Evolutionary conservation across 2,797 vertebrate species (phyloP).

Genomic region (Sebastes kiyomatsui): DNA sequence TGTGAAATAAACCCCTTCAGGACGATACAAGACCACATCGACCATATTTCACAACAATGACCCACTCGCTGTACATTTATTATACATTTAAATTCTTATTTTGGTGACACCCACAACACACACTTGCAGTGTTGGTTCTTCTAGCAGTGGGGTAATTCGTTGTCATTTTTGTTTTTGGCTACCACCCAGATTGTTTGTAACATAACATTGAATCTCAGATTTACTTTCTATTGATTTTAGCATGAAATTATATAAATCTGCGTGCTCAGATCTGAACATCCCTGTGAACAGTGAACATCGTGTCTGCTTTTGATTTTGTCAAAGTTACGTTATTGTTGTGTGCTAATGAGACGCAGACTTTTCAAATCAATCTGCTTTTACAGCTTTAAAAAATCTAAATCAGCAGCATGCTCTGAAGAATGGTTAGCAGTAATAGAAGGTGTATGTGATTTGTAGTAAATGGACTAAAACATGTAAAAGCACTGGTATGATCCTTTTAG

Average conservation of each 20-base stretch:
- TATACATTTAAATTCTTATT: no score
- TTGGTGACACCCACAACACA: background rate
- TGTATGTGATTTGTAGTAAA: constrained; percentile 37
- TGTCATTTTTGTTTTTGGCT: background rate
- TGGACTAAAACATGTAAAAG: constrained; percentile 40
- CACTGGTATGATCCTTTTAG: constrained; percentile 19
- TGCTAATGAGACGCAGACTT: constrained; percentile 58
- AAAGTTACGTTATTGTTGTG: constrained; percentile 47
- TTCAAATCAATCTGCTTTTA: constrained; percentile 47
- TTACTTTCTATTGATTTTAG: constrained; percentile 10
- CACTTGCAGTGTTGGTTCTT: background rate
- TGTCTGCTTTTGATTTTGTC: constrained; percentile 57
- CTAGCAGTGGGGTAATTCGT: background rate
- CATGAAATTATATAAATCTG: constrained; percentile 22
- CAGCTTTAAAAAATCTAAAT: constrained; percentile 37
- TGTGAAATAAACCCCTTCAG: no score
- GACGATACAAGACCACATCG: no score
- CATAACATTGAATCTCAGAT: background rate
- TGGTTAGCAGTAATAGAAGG: constrained; percentile 34
- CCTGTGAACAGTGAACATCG: constrained; percentile 2
- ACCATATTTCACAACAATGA: no score
- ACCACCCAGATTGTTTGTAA: background rate
- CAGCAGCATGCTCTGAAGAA: constrained; percentile 35
- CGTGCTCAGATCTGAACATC: background rate
- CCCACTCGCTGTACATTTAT: no score